phyloP scores from a whole-genome alignment of 2,113 vertebrate species.

The Lepus timidus region DNA sequence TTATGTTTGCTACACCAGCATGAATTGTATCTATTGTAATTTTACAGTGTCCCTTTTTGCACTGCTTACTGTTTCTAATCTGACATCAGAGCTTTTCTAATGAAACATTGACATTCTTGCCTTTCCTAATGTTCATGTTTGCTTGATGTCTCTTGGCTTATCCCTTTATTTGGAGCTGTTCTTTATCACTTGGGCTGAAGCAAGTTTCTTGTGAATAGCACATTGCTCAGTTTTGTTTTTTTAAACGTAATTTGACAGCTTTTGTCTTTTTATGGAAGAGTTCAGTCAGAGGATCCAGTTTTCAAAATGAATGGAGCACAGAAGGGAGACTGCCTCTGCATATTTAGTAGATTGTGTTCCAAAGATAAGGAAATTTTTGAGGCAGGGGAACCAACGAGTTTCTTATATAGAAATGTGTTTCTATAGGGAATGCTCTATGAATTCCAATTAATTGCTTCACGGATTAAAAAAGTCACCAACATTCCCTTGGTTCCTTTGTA shows the following conservation, averaged over 20 bases:
- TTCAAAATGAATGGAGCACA: constrained; percentile 32
- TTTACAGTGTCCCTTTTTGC: not conserved
- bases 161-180: not conserved
- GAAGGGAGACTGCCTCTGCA: constrained; percentile 44
- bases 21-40: not conserved
- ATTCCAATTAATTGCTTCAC: constrained; percentile 68
- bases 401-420: constrained; percentile 43
- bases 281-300: constrained; percentile 55
- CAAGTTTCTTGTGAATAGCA: not conserved
- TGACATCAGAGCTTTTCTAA: constrained; percentile 26
- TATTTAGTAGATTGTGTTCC: constrained; percentile 36
- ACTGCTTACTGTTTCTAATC: not conserved
- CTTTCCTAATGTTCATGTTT: constrained; percentile 10
- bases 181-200: constrained; percentile 29
- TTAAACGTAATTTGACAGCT: constrained; percentile 55
- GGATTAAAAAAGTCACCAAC: constrained; percentile 14
- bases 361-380: constrained; percentile 47
- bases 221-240: constrained; percentile 14
- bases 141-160: not conserved
- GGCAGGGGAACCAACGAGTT: constrained; percentile 37
- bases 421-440: constrained; percentile 38
- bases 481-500: constrained; percentile 39
- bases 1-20: not conserved
- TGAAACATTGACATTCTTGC: not conserved
- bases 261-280: constrained; percentile 67